Percentiles rank a stretch among this genome's conserved stretches.
phyloP scores from a whole-genome alignment of 2,888 invertebrate genomes.

The Cerastoderma edule region DNA sequence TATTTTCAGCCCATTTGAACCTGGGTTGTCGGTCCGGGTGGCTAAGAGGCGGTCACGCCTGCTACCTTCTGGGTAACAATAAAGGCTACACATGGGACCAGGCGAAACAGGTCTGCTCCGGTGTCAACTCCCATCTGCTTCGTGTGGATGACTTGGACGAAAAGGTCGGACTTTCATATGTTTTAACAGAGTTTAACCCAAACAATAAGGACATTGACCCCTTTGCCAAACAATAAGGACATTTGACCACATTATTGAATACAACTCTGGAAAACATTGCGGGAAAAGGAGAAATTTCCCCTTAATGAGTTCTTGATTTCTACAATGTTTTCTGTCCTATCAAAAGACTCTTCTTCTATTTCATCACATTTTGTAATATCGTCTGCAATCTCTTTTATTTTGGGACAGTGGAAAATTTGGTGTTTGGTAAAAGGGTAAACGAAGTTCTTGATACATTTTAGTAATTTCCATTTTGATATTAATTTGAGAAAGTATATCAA shows the following conservation, averaged over 20 bases:
- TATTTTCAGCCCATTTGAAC: conserved; percentile 45
- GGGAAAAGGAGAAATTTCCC: background rate
- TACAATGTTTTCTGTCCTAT: too few relatives aligned
- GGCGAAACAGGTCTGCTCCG: conserved; percentile 51
- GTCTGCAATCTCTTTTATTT: too few relatives aligned
- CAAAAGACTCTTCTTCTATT: too few relatives aligned
- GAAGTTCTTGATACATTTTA: too few relatives aligned
- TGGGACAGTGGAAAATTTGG: too few relatives aligned
- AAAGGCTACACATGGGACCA: conserved; percentile 49
- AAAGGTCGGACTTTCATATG: conserved; percentile 43
- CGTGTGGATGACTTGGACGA: conserved; percentile 60
- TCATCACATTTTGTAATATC: too few relatives aligned
- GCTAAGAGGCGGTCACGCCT: conserved; percentile 61
- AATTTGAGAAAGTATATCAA: too few relatives aligned
- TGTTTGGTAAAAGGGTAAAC: too few relatives aligned
- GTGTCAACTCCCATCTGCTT: conserved; percentile 55
- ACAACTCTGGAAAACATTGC: too few relatives aligned
- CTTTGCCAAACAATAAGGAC: too few relatives aligned
- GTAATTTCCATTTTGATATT: too few relatives aligned
- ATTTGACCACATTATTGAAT: too few relatives aligned
- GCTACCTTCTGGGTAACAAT: conserved; percentile 61
- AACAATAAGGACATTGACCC: background rate
- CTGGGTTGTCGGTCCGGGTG: conserved; percentile 63
- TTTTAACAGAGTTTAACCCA: background rate
- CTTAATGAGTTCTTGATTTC: background rate